These are phyloP conservation scores for Hippocampus kuda DNA, from an alignment of 2,797 vertebrate species.

Conservation along the genomic window DNA sequence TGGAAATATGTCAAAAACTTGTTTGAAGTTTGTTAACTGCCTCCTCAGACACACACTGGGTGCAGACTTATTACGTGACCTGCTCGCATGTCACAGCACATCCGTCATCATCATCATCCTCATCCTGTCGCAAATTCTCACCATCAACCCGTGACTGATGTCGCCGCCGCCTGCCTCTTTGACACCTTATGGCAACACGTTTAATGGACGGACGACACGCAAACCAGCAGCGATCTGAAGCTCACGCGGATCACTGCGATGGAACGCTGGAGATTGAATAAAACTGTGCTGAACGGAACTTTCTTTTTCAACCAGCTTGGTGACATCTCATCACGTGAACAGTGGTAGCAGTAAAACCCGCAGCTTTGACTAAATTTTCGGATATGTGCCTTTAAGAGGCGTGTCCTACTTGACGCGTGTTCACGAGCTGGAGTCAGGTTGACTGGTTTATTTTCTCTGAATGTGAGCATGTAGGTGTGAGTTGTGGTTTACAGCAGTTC, in stretches of 20 bases:
- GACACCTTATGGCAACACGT: conserved; percentile 1
- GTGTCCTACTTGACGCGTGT: not conserved
- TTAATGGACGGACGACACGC: conserved; percentile 3
- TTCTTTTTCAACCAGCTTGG: not conserved
- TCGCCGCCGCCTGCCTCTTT: conserved; percentile 2
- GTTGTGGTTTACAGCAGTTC: not conserved
- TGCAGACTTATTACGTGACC: conserved; percentile 30
- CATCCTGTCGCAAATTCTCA: conserved; percentile 27
- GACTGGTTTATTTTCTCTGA: not conserved
- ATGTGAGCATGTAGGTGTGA: not conserved
- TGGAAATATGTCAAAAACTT: not conserved
- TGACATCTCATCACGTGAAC: no score
- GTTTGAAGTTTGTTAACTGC: not conserved
- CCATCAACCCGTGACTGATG: conserved; percentile 20
- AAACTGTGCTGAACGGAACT: not conserved
- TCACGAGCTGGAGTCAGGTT: not conserved
- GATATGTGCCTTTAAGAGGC: not conserved
- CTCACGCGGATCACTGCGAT: not conserved
- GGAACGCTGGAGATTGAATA: not conserved
- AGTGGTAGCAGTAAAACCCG: not conserved
- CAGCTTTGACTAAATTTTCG: not conserved
- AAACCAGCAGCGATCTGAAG: not conserved
- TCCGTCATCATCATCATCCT: conserved; percentile 24
- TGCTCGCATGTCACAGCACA: conserved; percentile 35
- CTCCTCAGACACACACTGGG: conserved; percentile 8